These are phyloP conservation scores for Chromis chromis DNA, from an alignment of 2,797 vertebrate species.

Conservation along the genomic window DNA sequence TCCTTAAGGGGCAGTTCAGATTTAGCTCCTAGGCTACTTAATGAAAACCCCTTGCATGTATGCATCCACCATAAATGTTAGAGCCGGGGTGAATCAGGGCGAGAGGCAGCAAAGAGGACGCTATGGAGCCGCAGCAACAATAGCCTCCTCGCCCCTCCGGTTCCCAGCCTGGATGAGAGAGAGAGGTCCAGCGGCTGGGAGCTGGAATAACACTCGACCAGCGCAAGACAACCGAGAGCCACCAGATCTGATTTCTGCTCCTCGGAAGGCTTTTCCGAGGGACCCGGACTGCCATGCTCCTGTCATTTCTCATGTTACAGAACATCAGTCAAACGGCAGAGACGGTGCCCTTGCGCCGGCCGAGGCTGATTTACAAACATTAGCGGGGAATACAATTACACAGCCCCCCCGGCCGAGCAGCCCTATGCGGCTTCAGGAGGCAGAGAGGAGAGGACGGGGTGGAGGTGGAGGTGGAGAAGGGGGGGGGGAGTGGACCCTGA, in stretches of 20 bases:
- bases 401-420: conserved; percentile 80
- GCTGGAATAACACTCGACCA: conserved; percentile 84
- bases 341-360: conserved; percentile 88
- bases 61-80: conserved; percentile 39
- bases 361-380: conserved; percentile 92
- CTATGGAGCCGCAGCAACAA: conserved; percentile 57
- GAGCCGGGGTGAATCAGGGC: conserved; percentile 36
- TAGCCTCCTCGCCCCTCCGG: conserved; percentile 60
- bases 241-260: conserved; percentile 76
- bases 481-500: conserved; percentile 43
- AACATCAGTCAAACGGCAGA: conserved; percentile 90
- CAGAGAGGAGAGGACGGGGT: conserved; percentile 15
- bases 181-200: conserved; percentile 73
- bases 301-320: conserved; percentile 91
- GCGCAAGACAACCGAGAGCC: conserved; percentile 80
- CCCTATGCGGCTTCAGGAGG: conserved; percentile 80
- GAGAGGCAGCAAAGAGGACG: conserved; percentile 48
- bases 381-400: conserved; percentile 93
- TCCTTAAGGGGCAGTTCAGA: conserved; percentile 58
- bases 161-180: conserved; percentile 65
- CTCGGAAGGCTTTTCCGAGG: conserved; percentile 74
- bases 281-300: conserved; percentile 84
- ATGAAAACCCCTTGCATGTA: conserved; percentile 33
- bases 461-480: background rate
- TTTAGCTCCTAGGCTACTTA: conserved; percentile 47